Evolutionary conservation across 2,888 invertebrate species (phyloP), one percentile per base, ranked within the genome.

Genomic region (Zygogramma bicolorata): DNA sequence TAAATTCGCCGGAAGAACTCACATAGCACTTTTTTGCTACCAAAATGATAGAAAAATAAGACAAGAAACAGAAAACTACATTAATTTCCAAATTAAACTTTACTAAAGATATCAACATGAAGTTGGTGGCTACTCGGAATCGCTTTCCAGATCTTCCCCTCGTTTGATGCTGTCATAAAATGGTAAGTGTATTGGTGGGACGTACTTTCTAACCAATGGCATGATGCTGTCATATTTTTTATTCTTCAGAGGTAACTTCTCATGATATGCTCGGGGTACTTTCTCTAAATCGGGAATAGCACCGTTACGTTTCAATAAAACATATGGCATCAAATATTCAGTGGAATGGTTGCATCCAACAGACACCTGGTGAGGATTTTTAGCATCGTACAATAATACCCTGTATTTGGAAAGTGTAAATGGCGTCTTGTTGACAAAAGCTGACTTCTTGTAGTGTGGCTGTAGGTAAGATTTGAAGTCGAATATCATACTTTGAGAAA

Each of bases 141-240:
- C 34, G 34, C 34, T 34, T 6, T 34, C 34, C 34, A 8, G 34
- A 6, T 34, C 34, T 34, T 34, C 34, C 5, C 2, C 6, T 34
- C 34, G 34, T 3, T 34, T 34, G 34, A 34, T 34, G 34, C 34
- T 34, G 5, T 34, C 34, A 34, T 34, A 34, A 34, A 34, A 34
- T 34, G 34, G 34, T 34, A 4, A 34, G 34, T 34, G 34, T 34
- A 34, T 34, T 8, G 34, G 34, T 34, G 65, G 53, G 49, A 53
- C 31, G 53, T 29, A 31, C 53, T 31, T 65, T 53, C 20, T 65
- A 20, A 53, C 40, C 34, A 61, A 40, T 18, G 49, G 53, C 34
- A 65, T 65, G 53, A 53, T 53, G 53, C 65, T 65, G 20, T 65
- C 65, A 31, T 49, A 65, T 65, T 49, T 65, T 25, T 25, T 29